Evolutionary conservation across 2,888 invertebrate genomes (phyloP).

Genomic region (Odiellus spinosus): DNA sequence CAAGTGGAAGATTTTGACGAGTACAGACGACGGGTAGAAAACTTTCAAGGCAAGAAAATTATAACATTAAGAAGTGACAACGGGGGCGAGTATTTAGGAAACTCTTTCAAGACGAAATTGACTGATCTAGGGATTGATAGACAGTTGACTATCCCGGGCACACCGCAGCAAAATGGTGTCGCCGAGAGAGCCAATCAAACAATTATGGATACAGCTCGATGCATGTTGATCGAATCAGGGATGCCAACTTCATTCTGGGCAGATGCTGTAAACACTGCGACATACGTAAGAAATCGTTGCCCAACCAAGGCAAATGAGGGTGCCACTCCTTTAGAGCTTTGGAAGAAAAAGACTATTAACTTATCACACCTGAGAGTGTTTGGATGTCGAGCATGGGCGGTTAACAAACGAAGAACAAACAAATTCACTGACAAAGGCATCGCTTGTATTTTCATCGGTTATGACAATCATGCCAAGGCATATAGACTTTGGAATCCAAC

Average conservation of each 20-base stretch:
- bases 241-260: not conserved
- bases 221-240: not conserved
- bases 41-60: too few relatives aligned
- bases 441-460: too few relatives aligned
- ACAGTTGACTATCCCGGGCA: conserved; percentile 2
- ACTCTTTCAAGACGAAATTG: not conserved
- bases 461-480: too few relatives aligned
- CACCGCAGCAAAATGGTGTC: conserved; percentile 2
- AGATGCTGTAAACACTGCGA: not conserved
- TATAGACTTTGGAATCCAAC: too few relatives aligned
- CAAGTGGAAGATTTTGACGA: too few relatives aligned
- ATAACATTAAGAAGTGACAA: not conserved
- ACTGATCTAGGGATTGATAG: not conserved
- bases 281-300: conserved; percentile 3
- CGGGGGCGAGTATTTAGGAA: not conserved
- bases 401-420: too few relatives aligned
- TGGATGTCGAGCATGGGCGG: too few relatives aligned
- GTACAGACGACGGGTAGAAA: too few relatives aligned
- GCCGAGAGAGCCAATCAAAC: not conserved
- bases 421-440: too few relatives aligned
- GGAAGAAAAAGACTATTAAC: not conserved
- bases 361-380: too few relatives aligned
- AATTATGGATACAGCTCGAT: not conserved
- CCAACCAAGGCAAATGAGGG: not conserved
- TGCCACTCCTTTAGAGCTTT: conserved; percentile 1